Evolutionary conservation across 2,113 vertebrate species (phyloP).

Genomic region (Rissa tridactyla): DNA sequence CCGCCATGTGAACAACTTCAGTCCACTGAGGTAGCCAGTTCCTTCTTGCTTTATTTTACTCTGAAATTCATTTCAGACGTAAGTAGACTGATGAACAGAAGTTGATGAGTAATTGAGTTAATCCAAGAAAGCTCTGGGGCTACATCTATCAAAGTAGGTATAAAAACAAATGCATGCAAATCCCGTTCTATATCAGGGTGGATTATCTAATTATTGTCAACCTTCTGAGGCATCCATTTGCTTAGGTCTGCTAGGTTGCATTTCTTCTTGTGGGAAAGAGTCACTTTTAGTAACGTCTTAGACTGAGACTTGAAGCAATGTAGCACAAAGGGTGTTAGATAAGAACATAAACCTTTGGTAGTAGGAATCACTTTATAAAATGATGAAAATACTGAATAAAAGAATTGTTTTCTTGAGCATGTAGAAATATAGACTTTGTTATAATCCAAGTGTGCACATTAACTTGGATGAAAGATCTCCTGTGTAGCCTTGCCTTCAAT

Average conservation of each 20-base stretch:
- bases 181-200: not conserved
- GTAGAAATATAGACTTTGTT: not conserved
- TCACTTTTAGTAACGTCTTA: not conserved
- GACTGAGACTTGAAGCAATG: not conserved
- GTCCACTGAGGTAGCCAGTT: not conserved
- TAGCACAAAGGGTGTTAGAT: not conserved
- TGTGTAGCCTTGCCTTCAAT: not conserved
- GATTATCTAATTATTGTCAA: not conserved
- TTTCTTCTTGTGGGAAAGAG: not conserved
- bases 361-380: not conserved
- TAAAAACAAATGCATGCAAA: not conserved
- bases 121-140: not conserved
- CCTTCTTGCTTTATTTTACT: not conserved
- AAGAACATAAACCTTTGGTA: not conserved
- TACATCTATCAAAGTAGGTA: not conserved
- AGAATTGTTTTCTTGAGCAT: not conserved
- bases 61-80: not conserved
- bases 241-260: not conserved
- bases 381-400: not conserved
- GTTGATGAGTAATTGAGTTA: constrained; percentile 16
- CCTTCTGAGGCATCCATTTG: not conserved
- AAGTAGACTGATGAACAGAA: not conserved
- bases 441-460: not conserved
- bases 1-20: not conserved
- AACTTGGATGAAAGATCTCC: not conserved